Conservation (phyloP, 2,888 invertebrate species). For the Drosophila incognita region DNA sequence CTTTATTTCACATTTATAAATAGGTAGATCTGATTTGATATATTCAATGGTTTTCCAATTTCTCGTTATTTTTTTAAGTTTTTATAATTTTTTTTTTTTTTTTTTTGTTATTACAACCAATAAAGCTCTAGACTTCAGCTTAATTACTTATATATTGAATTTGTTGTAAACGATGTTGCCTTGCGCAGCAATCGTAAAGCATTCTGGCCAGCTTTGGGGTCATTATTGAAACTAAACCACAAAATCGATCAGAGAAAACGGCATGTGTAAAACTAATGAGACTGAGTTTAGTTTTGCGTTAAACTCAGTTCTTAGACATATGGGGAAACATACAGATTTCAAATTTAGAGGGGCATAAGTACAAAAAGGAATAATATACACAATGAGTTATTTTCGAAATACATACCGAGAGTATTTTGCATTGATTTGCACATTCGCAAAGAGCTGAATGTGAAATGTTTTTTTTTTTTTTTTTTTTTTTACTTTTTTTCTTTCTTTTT, state of each 20-base stretch:
- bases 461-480: neutral
- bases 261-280: constrained; percentile 9
- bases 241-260: constrained; percentile 6
- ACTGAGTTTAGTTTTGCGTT: constrained; percentile 30
- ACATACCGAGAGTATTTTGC: constrained; percentile 18
- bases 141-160: constrained; percentile 50
- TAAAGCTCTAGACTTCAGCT: constrained; percentile 60
- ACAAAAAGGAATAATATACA: constrained; percentile 46
- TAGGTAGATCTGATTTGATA: constrained; percentile 58
- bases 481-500: neutral
- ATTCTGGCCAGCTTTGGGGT: constrained; percentile 4
- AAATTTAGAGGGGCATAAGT: constrained; percentile 22
- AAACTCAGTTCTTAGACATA: constrained; percentile 41
- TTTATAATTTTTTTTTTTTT: constrained; percentile 11
- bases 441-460: constrained; percentile 24
- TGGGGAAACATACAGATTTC: constrained; percentile 46
- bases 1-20: constrained; percentile 77
- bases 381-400: constrained; percentile 17
- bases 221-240: constrained; percentile 3
- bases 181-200: constrained; percentile 7
- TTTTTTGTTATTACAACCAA: constrained; percentile 63
- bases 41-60: constrained; percentile 39
- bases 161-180: constrained; percentile 7
- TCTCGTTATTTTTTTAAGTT: constrained; percentile 10
- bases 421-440: constrained; percentile 8